Evolutionary conservation across 2,113 vertebrate genomes (phyloP), one percentile per base, ranked within the genome.

Genomic region (Irena cyanogastra): DNA sequence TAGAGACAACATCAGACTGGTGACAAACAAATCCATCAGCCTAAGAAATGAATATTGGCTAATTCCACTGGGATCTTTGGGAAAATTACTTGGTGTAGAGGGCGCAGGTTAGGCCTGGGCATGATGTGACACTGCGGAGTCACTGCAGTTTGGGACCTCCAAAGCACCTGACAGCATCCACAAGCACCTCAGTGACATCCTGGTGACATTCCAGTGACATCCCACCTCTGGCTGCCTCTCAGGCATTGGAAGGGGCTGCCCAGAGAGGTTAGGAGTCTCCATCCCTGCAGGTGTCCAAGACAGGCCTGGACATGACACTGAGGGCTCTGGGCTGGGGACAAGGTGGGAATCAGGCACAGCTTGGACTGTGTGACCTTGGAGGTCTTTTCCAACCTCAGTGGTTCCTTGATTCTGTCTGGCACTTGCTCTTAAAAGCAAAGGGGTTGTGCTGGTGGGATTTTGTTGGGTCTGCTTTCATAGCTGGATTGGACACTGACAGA

Each of bases 361-460:
- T 50, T 1, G 28, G 33, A 5, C 18, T 65, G 0, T 0, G 2
- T 33, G 68, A 24, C 6, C 37, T 59, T 26, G 60, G 19, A 66
- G 23, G 23, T 6, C 13, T 82, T 68, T 75, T 30, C 77, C 61
- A 53, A 0, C 39, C 61, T 53, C 52, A 22, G 33, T 0, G 9
- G 66, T 60, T 9, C 45, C 10, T 11, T 9, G 16, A 21, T n/a
- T 75, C 28, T 53, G 19, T 30, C 56, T 30, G 30, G 28, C 41
- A 37, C 30, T 61, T 26, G 26, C 18, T 33, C 50, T 65, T 42
- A 37, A 45, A 61, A 66, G 12, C 16, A 31, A 23, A 52, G 10
- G 13, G 7, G 0, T 28, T 56, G 24, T 26, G 33, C 80, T 35
- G 49, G 11, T 28, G 44, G 33, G 42, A 11, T 78, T 72, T 64